Conservation (phyloP, 2,888 invertebrate genomes). For the Ormyrus pomaceus region DNA sequence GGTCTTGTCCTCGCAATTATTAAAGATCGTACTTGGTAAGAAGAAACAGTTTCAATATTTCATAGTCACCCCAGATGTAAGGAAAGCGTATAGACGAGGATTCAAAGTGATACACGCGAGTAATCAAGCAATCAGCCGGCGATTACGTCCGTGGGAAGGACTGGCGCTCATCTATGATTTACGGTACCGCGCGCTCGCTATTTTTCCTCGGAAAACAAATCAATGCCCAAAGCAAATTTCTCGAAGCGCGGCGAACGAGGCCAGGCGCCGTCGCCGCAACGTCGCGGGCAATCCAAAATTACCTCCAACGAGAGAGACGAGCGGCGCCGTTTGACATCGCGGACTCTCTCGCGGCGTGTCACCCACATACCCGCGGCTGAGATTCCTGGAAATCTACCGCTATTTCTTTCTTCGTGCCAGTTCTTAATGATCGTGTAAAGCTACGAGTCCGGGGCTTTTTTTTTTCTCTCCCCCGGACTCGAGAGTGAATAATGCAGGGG, state of each 20-base stretch:
- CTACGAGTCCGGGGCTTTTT: neutral
- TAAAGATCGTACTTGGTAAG: too few species aligned
- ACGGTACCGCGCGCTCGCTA: neutral
- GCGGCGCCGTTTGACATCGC: neutral
- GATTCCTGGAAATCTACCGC: slow-evolving; percentile 41
- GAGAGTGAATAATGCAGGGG: too few species aligned
- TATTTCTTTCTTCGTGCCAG: slow-evolving; percentile 40
- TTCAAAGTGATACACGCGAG: too few species aligned
- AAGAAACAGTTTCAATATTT: too few species aligned
- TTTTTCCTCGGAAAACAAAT: neutral
- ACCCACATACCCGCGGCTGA: slow-evolving; percentile 11
- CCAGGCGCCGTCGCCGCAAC: neutral
- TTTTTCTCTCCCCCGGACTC: neutral
- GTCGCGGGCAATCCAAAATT: slow-evolving; percentile 4
- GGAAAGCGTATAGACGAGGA: too few species aligned
- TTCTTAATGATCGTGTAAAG: slow-evolving; percentile 43
- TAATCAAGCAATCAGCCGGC: too few species aligned
- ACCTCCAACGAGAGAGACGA: slow-evolving; percentile 1
- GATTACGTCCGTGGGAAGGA: too few species aligned
- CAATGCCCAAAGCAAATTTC: neutral
- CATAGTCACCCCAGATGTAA: too few species aligned
- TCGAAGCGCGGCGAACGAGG: neutral
- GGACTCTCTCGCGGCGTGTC: neutral
- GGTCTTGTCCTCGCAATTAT: too few species aligned
- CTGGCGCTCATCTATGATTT: too few species aligned